These are phyloP conservation scores for Electrophaes corylata DNA, from an alignment of 2,888 invertebrate species.

Conservation along the genomic window DNA sequence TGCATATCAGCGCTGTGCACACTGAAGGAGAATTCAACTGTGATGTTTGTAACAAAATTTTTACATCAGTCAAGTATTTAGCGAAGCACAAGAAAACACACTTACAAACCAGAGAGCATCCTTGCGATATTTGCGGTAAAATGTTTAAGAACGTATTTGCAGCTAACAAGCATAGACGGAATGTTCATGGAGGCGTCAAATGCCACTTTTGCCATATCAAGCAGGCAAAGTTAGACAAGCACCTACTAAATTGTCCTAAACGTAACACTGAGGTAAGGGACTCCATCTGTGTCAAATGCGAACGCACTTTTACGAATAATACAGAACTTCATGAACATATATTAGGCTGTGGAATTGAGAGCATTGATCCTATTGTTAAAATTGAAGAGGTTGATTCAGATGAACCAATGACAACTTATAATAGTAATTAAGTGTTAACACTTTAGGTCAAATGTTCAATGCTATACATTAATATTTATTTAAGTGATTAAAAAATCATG, in stretches of 20 bases:
- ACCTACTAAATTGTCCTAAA: conserved; percentile 27
- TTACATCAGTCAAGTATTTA: conserved; percentile 49
- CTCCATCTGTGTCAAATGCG: conserved; percentile 20
- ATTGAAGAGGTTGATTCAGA: conserved; percentile 10
- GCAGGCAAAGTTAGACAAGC: conserved; percentile 30
- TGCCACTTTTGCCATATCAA: conserved; percentile 34
- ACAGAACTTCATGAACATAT: conserved; percentile 12
- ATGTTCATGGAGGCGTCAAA: conserved; percentile 46
- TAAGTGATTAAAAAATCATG: too few relatives aligned
- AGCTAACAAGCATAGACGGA: conserved; percentile 48
- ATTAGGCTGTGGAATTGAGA: conserved; percentile 5
- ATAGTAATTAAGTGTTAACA: too few relatives aligned
- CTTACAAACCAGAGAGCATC: conserved; percentile 32
- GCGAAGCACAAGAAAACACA: conserved; percentile 53
- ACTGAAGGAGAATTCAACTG: conserved; percentile 46
- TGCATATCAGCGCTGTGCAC: conserved; percentile 52
- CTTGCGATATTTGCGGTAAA: conserved; percentile 48
- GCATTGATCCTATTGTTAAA: conserved; percentile 1
- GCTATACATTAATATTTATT: too few relatives aligned
- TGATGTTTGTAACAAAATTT: conserved; percentile 49
- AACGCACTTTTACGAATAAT: neutral
- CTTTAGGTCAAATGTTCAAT: too few relatives aligned
- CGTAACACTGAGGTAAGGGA: neutral
- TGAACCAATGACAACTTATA: neutral
- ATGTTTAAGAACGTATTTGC: conserved; percentile 46